A percentile compares a stretch with the other conserved stretches of the same genome.
Evolutionary conservation across 2,113 vertebrate species (phyloP).

Genomic region (Leiothrix lutea): DNA sequence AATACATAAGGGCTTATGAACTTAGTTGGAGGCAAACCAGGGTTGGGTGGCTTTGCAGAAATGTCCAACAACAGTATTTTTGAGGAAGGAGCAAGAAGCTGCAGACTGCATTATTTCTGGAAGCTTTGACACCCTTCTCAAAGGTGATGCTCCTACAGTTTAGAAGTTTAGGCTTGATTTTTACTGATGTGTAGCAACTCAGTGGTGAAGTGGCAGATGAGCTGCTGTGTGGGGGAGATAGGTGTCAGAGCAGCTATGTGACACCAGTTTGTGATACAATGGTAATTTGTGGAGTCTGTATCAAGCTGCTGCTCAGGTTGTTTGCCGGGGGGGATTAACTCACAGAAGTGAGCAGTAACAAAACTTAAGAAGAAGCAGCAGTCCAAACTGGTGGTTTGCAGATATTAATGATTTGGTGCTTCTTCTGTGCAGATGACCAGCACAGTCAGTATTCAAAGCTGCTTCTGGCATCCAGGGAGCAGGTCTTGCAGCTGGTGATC

Average conservation of each 20-base stretch:
- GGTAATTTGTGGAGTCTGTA: not conserved
- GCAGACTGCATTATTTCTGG: not conserved
- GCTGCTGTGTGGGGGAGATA: not conserved
- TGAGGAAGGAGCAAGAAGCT: not conserved
- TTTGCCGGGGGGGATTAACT: not conserved
- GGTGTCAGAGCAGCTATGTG: not conserved
- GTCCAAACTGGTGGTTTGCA: not conserved
- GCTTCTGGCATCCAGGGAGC: slow-evolving; percentile 87
- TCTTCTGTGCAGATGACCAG: slow-evolving; percentile 70
- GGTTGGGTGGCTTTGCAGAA: not conserved
- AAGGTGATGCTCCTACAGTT: not conserved
- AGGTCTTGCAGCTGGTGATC: slow-evolving; percentile 85
- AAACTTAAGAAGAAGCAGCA: not conserved
- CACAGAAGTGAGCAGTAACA: not conserved
- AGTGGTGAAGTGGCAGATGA: not conserved
- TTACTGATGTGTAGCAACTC: not conserved
- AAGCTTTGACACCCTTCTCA: not conserved
- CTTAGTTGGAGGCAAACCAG: not conserved
- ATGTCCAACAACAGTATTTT: not conserved
- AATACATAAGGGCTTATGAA: fast-evolving
- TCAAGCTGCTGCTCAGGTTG: not conserved
- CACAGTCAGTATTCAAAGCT: slow-evolving; percentile 92
- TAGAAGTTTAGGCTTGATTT: not conserved
- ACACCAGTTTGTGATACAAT: not conserved
- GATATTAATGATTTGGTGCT: not conserved